A percentile compares a stretch with the other conserved stretches of the same genome.
phyloP scores from a whole-genome alignment of 2,113 vertebrate genomes.

The Chaenogobius annularis region DNA sequence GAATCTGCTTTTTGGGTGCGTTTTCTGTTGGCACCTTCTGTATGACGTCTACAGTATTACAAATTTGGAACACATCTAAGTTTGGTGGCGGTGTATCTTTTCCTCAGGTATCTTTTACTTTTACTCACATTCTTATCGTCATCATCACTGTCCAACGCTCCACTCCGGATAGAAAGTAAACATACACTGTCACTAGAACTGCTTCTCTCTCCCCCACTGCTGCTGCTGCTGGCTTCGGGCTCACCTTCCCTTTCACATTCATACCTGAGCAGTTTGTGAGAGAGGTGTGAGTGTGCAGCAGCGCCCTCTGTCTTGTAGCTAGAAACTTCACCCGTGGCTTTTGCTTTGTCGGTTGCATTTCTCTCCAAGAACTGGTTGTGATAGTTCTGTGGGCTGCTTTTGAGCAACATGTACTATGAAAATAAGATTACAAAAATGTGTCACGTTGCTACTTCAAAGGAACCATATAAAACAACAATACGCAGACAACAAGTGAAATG shows the following conservation, averaged over 20 bases:
- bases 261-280: neutral
- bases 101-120: neutral
- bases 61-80: neutral
- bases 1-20: neutral
- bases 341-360: neutral
- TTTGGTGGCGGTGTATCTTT: neutral
- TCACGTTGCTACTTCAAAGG: neutral
- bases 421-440: neutral
- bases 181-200: slow-evolving; percentile 5
- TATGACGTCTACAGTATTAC: neutral
- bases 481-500: neutral
- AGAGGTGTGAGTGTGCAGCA: neutral
- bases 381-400: neutral
- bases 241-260: slow-evolving; percentile 31
- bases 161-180: slow-evolving; percentile 1
- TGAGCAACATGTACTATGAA: neutral
- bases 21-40: neutral
- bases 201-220: neutral
- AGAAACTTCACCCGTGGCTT: neutral
- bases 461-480: neutral
- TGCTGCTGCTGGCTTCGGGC: neutral
- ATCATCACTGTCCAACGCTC: neutral
- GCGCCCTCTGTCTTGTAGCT: neutral
- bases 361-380: neutral
- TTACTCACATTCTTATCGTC: neutral